Evolutionary conservation across 2,113 vertebrate genomes (phyloP).

Genomic region (Nesoenas mayeri): DNA sequence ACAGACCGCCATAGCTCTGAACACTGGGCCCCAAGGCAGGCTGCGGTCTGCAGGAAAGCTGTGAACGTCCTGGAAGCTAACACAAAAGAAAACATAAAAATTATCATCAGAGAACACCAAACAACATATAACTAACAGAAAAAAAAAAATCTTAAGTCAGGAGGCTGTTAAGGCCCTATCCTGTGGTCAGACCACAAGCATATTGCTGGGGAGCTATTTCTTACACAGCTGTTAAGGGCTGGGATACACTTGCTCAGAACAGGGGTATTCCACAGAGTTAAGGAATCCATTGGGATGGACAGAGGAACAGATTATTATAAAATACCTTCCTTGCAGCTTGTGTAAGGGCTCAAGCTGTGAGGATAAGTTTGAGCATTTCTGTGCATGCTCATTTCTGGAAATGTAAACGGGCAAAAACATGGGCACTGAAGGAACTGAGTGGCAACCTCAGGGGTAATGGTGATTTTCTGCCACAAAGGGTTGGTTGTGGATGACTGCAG

Average conservation of each 20-base stretch:
- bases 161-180: background rate
- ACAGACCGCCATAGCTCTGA: slow-evolving; percentile 64
- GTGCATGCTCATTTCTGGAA: background rate
- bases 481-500: background rate
- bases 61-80: slow-evolving; percentile 67
- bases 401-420: background rate
- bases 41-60: background rate
- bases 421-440: background rate
- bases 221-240: background rate
- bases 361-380: background rate
- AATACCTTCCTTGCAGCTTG: background rate
- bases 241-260: background rate
- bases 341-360: background rate
- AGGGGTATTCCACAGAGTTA: background rate
- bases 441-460: background rate
- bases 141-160: background rate
- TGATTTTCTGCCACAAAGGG: background rate
- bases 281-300: background rate
- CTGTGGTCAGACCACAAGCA: background rate
- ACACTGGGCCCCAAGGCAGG: slow-evolving; percentile 59
- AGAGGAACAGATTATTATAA: background rate
- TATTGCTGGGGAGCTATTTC: background rate
- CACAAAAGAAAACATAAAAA: background rate
- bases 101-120: background rate
- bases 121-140: background rate